Evolutionary conservation across 2,797 vertebrate genomes (phyloP), one percentile per base, ranked within the genome.

Genomic region (Microcaecilia unicolor): DNA sequence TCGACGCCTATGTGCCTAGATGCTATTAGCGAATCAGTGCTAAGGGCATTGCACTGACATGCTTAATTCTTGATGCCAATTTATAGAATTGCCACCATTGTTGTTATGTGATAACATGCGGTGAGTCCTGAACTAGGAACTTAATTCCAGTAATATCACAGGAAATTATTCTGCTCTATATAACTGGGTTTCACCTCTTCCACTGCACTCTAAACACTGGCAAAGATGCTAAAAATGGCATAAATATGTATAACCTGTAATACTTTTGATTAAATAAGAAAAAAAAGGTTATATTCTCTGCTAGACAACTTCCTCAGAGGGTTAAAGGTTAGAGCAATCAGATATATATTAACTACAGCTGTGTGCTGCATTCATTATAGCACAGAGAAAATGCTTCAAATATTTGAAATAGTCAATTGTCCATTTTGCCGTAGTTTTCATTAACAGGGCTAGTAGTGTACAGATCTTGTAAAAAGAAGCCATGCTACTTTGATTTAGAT

Each of bases 291-390:
- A n/a, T n/a, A n/a, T 41, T 51, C 50, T 58, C 56, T 54, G 29
- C 51, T 53, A 53, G 78, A 71, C 44, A 55, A 65, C 66, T 76
- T 83, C 78, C 79, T 80, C 29, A 4, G 10, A 55, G 59, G 64
- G 70, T 67, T 63, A 72, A 67, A 67, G 73, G 75, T 71, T 63
- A 70, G 51, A 27, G 65, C 73, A 72, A 80, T 82, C 78, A 75
- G 56, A 57, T 48, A 52, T 20, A 76, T 76, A 82, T 80, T 54
- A 76, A 62, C 55, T 54, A 25, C 79, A 80, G 77, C 67, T 81
- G 76, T 39, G 23, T 35, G 12, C 52, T 41, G 56, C 54, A 31
- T 41, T 47, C 28, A n/a, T 41, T 31, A 6, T 18, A 23, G 36
- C 63, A 6, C 18, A 23, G 36, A 63, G 55, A 74, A 75, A 69